Evolutionary conservation across 2,113 vertebrate genomes (phyloP).

Genomic region (Alethe castanea): DNA sequence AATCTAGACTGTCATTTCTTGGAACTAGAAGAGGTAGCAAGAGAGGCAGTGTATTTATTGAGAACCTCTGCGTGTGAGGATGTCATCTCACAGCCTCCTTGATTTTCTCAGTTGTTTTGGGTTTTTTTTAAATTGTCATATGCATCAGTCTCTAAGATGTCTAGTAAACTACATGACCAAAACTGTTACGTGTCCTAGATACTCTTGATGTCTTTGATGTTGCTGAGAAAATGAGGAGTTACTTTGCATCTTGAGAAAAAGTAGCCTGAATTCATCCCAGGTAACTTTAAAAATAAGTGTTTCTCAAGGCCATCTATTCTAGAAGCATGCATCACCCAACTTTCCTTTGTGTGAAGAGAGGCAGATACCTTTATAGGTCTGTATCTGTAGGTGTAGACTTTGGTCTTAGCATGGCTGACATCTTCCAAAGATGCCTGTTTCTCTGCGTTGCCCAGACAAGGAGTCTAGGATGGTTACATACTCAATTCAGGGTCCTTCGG

Average conservation of each 20-base stretch:
- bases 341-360: not conserved
- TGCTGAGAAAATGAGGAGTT: not conserved
- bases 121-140: not conserved
- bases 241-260: not conserved
- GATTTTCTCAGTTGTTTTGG: not conserved
- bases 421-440: not conserved
- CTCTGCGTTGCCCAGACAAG: not conserved
- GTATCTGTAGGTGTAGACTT: not conserved
- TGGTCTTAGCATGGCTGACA: not conserved
- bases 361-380: not conserved
- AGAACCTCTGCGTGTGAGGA: not conserved
- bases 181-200: not conserved
- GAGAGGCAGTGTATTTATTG: not conserved
- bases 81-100: not conserved
- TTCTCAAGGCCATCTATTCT: not conserved
- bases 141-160: not conserved
- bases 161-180: not conserved
- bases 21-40: not conserved
- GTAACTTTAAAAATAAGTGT: not conserved
- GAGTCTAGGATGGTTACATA: not conserved
- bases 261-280: not conserved
- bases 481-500: not conserved
- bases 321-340: not conserved
- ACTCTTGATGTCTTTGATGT: not conserved
- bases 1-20: constrained; percentile 4